These are phyloP conservation scores for Homarus gammarus DNA, from an alignment of 2,888 invertebrate genomes.

Conservation along the genomic window DNA sequence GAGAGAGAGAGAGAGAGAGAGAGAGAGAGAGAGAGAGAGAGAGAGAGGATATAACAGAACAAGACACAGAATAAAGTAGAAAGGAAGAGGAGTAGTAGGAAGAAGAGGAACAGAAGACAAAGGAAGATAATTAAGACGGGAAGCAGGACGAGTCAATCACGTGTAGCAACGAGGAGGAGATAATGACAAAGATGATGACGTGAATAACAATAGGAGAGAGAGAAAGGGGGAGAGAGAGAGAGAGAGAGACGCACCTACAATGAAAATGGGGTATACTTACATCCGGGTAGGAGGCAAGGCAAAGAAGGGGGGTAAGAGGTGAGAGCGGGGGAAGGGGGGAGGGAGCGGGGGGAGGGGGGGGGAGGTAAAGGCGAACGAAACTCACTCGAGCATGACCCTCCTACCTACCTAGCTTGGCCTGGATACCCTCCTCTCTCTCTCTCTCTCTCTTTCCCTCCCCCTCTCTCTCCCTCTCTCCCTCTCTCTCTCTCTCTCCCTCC, in stretches of 20 bases:
- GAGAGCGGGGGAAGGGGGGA: not conserved
- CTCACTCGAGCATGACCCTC: not conserved
- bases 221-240: not conserved
- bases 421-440: not conserved
- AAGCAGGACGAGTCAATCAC: no score
- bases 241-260: not conserved
- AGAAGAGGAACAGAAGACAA: no score
- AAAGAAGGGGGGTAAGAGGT: not conserved
- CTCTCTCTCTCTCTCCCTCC: not conserved
- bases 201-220: not conserved
- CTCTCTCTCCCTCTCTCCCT: not conserved
- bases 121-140: not conserved
- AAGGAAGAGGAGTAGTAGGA: no score
- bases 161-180: not conserved
- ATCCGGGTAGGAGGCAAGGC: not conserved
- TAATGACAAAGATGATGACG: not conserved
- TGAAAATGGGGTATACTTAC: not conserved
- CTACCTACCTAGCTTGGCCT: not conserved
- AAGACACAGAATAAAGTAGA: no score
- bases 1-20: no score
- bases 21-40: not conserved
- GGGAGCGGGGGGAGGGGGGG: not conserved
- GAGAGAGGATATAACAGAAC: not conserved
- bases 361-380: not conserved
- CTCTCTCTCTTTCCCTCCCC: not conserved